Percentiles rank a stretch among this genome's conserved stretches.
Evolutionary conservation across 2,113 vertebrate genomes (phyloP).

Genomic region (Lycocorax pyrrhopterus): DNA sequence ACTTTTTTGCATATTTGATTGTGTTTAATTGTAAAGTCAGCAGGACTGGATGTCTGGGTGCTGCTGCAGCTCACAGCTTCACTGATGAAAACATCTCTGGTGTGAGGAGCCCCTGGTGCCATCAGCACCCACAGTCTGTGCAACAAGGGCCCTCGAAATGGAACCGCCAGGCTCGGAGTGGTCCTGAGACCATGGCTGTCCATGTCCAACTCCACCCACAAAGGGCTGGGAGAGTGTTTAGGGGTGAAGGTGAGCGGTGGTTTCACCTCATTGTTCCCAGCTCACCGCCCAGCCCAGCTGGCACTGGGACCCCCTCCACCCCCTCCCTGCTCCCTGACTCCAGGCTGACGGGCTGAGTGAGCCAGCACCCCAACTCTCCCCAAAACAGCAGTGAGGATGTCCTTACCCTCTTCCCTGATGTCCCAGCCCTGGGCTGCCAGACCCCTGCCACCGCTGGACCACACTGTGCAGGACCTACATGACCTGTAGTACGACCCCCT

Average conservation of each 20-base stretch:
- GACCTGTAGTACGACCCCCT: neutral
- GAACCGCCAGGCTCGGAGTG: rapidly evolving
- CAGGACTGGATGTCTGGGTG: neutral
- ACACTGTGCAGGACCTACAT: rapidly evolving
- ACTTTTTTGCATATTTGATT: neutral
- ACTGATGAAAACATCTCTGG: rapidly evolving
- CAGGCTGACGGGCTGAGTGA: rapidly evolving
- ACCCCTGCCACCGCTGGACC: rapidly evolving
- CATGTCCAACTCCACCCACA: rapidly evolving
- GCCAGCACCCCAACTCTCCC: neutral
- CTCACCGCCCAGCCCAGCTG: neutral
- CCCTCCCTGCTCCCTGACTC: neutral
- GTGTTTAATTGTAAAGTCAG: neutral
- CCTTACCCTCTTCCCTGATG: rapidly evolving
- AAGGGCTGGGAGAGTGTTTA: rapidly evolving
- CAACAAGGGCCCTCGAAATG: rapidly evolving
- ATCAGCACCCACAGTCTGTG: rapidly evolving
- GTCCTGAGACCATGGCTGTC: rapidly evolving
- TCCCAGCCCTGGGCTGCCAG: neutral
- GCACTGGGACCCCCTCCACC: neutral
- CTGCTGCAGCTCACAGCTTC: neutral
- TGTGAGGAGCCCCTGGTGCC: neutral
- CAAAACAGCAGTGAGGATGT: rapidly evolving
- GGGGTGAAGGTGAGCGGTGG: rapidly evolving
- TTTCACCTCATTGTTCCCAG: neutral